These are phyloP conservation scores for Tarsius wallacei DNA, from an alignment of 2,797 vertebrate species.

Conservation along the genomic window DNA sequence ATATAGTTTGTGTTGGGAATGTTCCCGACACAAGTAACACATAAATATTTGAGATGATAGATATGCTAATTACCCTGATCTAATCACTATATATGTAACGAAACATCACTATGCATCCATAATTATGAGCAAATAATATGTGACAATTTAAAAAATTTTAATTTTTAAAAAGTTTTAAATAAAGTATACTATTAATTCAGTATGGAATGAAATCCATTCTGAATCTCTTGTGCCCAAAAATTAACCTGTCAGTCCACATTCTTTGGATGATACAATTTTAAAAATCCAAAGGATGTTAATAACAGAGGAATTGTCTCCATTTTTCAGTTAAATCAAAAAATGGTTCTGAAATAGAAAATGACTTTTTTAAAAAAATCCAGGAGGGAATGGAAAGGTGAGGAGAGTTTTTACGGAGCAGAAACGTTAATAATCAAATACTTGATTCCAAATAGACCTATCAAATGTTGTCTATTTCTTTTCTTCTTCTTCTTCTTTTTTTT, in stretches of 20 bases:
- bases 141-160: too few relatives aligned
- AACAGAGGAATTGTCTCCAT: neutral
- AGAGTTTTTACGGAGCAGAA: neutral
- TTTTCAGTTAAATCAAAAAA: conserved; percentile 51
- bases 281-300: conserved; percentile 24
- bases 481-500: too few relatives aligned
- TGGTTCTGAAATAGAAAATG: conserved; percentile 13
- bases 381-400: neutral
- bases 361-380: neutral
- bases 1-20: too few relatives aligned
- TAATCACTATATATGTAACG: too few relatives aligned
- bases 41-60: too few relatives aligned
- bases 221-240: neutral
- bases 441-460: neutral
- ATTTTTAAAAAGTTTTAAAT: neutral
- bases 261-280: neutral
- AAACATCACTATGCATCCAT: too few relatives aligned
- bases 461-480: too few relatives aligned
- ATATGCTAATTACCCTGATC: too few relatives aligned
- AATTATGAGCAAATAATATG: too few relatives aligned
- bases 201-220: neutral
- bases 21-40: too few relatives aligned
- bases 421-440: conserved; percentile 1
- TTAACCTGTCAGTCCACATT: neutral
- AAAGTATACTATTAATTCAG: conserved; percentile 5